Evolutionary conservation across 2,113 vertebrate genomes (phyloP), one percentile per base, ranked within the genome.

Genomic region (Sardina pilchardus): DNA sequence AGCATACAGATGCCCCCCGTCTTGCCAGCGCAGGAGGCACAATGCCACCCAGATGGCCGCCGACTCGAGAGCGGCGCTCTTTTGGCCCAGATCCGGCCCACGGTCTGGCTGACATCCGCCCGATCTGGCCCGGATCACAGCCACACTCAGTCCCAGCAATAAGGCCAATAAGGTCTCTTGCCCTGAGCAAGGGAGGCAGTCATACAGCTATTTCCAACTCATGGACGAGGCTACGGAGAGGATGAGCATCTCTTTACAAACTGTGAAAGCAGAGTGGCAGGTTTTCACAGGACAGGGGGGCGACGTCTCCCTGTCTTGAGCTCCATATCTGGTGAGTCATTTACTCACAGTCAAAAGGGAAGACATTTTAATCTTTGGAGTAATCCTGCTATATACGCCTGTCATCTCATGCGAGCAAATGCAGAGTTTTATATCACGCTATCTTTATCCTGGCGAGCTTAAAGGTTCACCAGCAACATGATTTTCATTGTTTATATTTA

Each of bases 11-110:
- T 78, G 71, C 71, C 26, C 26, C 48, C 71, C 17, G 71, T 78
- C 71, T 78, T 36, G 71, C 14, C 10, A 78, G 14, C 4, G 26
- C 63, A 71, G 10, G 26, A 71, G 34, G 53, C 63, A 67, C 63
- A 30, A 67, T 67, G 63, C 63, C 63, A 67, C 63, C 63, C 63
- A 67, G 63, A 67, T 67, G 63, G 63, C 63, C 26, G 63, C n/a
- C 30, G 63, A 67, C 63, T 30, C n/a, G 9, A 67, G 8, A 30
- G 24, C n/a, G 2, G n/a, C n/a, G 63, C n/a, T 67, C 63, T 42
- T 42, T 42, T 67, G 63, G 63, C 63, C 63, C 24, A 1, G 26
- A 30, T 67, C 63, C 0, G 63, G 63, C 6, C 9, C 63, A 8
- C 9, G 8, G 8, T 67, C 63, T n/a, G 56, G 56, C 53, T 21